Conservation (phyloP, 2,113 vertebrate genomes). For the Stegastes partitus region DNA sequence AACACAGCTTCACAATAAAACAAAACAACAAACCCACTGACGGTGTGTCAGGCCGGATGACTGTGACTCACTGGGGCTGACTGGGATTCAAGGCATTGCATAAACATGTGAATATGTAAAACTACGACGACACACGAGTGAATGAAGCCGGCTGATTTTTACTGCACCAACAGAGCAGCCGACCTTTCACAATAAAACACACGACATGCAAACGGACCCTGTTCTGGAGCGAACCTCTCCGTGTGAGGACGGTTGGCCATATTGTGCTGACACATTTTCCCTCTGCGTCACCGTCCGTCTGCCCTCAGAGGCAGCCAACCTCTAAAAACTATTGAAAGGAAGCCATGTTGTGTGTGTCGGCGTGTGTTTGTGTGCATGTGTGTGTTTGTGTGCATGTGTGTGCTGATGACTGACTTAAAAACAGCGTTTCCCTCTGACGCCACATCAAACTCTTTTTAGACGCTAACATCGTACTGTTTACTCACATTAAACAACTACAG, state of each 20-base stretch:
- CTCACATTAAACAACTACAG: too few relatives aligned
- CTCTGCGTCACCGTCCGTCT: constrained; percentile 66
- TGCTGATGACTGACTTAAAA: too few relatives aligned
- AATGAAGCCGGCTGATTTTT: background rate
- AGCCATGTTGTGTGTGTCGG: constrained; percentile 14
- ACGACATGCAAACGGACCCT: constrained; percentile 14
- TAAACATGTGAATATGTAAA: too few relatives aligned
- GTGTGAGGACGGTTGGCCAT: constrained; percentile 69
- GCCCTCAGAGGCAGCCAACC: constrained; percentile 49
- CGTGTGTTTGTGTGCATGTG: too few relatives aligned
- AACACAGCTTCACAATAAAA: too few relatives aligned
- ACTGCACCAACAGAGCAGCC: background rate
- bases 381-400: constrained; percentile 1
- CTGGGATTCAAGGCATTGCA: too few relatives aligned
- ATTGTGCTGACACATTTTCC: constrained; percentile 71
- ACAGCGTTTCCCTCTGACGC: too few relatives aligned
- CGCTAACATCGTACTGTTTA: too few relatives aligned
- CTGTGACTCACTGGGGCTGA: too few relatives aligned
- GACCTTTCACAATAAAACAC: constrained; percentile 30
- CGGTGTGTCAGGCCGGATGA: too few relatives aligned
- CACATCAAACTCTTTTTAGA: too few relatives aligned
- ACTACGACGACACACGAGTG: background rate
- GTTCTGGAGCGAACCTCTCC: constrained; percentile 54
- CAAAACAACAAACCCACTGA: too few relatives aligned
- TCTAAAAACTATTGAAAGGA: constrained; percentile 47